These are phyloP conservation scores for Pteronotus mesoamericanus DNA, from an alignment of 2,797 vertebrate genomes.

Conservation along the genomic window DNA sequence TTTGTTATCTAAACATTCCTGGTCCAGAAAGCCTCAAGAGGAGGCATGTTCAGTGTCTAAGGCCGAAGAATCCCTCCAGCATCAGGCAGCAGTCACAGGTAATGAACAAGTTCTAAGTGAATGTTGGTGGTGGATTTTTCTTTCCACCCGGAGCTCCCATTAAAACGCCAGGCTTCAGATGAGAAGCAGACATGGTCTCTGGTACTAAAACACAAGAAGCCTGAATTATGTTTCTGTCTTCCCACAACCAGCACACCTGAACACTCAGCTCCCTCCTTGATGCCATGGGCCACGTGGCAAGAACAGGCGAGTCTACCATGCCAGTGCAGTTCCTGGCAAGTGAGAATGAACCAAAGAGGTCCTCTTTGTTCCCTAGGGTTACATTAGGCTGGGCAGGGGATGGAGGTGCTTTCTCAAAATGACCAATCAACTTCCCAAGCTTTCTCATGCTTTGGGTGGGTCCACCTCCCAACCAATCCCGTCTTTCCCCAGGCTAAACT, in stretches of 20 bases:
- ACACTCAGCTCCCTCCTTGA: background rate
- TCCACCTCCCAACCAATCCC: background rate
- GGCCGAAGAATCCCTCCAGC: background rate
- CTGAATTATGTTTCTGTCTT: background rate
- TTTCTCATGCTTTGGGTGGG: background rate
- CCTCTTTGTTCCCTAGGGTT: background rate
- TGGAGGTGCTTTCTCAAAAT: background rate
- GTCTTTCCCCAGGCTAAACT: too few relatives aligned
- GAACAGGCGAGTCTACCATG: background rate
- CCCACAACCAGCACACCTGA: background rate
- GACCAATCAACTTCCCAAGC: background rate
- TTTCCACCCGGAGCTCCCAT: accelerated
- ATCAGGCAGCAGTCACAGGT: accelerated
- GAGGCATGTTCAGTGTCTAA: background rate
- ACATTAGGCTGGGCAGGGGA: background rate
- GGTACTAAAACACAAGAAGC: background rate
- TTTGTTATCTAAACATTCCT: background rate
- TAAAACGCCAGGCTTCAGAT: background rate
- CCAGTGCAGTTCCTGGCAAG: too few relatives aligned
- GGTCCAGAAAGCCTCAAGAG: background rate
- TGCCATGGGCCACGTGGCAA: background rate
- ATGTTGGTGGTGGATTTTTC: accelerated
- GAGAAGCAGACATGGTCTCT: background rate
- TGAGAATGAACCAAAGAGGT: background rate
- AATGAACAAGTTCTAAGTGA: background rate